Percentiles rank a stretch among this genome's conserved stretches.
Evolutionary conservation across 2,797 vertebrate species (phyloP).

Genomic region (Melanotaenia maccullochi): DNA sequence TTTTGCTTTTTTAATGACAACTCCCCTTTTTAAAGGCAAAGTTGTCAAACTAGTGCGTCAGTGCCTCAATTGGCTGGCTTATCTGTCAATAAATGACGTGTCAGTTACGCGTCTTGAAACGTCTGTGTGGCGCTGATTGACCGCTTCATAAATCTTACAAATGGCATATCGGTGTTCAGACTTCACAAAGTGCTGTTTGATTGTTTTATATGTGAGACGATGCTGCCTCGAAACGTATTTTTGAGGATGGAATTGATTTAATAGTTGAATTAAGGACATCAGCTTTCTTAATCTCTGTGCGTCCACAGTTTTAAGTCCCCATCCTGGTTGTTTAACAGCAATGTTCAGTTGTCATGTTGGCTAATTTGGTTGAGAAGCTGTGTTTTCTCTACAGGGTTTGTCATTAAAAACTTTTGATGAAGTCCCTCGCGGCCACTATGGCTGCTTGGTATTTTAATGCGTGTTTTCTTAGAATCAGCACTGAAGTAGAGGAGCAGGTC

Average conservation of each 20-base stretch:
- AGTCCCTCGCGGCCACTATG: constrained; percentile 4
- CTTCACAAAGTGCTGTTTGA: background rate
- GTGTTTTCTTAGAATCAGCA: too few relatives aligned
- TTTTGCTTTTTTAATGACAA: background rate
- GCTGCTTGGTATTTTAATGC: background rate
- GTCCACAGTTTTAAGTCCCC: too few relatives aligned
- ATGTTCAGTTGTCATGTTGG: too few relatives aligned
- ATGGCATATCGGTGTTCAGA: background rate
- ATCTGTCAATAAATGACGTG: constrained; percentile 53
- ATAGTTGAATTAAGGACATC: background rate
- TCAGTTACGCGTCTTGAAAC: constrained; percentile 26
- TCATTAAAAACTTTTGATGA: background rate
- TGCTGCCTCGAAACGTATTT: background rate
- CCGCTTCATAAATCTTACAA: background rate
- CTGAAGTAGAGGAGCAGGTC: background rate
- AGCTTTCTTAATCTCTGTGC: too few relatives aligned
- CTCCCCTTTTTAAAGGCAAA: constrained; percentile 13
- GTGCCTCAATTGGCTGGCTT: constrained; percentile 33
- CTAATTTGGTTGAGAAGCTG: background rate
- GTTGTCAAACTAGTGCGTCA: constrained; percentile 57
- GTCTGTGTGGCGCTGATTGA: constrained; percentile 27
- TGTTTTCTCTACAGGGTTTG: background rate
- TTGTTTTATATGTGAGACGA: background rate
- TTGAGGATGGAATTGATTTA: background rate
- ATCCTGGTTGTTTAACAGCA: too few relatives aligned